These are phyloP conservation scores for Geophilus truncorum DNA, from an alignment of 2,888 invertebrate species.

Conservation along the genomic window DNA sequence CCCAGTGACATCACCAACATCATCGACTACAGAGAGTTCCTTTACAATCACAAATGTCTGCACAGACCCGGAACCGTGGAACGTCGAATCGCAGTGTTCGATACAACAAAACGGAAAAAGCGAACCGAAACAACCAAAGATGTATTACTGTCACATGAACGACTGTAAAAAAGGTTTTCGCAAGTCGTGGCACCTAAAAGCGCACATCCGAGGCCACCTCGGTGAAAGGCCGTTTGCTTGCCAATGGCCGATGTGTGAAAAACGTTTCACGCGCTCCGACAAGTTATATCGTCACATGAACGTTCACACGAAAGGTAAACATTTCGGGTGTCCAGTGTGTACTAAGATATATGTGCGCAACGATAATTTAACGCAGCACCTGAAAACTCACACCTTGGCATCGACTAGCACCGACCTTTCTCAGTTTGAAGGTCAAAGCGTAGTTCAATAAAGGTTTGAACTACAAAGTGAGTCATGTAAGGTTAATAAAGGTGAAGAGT, in stretches of 20 bases:
- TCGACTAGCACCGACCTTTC: slow-evolving; percentile 1
- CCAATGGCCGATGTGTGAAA: slow-evolving; percentile 33
- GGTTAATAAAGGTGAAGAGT: no score
- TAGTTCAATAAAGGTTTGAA: neutral
- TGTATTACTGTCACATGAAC: slow-evolving; percentile 25
- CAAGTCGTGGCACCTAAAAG: slow-evolving; percentile 31
- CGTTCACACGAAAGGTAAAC: slow-evolving; percentile 31
- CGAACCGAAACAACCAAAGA: neutral
- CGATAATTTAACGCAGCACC: slow-evolving; percentile 31
- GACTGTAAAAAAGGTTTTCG: slow-evolving; percentile 29
- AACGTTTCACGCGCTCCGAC: slow-evolving; percentile 32
- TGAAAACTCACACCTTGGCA: slow-evolving; percentile 31
- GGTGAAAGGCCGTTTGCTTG: slow-evolving; percentile 32
- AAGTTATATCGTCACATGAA: slow-evolving; percentile 32
- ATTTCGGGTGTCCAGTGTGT: slow-evolving; percentile 28
- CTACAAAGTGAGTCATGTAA: no score
- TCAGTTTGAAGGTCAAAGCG: neutral
- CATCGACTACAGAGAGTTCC: neutral
- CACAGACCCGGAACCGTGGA: neutral
- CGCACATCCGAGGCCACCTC: slow-evolving; percentile 27
- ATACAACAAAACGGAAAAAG: neutral
- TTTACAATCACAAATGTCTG: neutral
- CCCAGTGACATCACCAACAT: neutral
- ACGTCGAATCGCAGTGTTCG: neutral
- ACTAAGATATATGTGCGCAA: slow-evolving; percentile 27